A percentile compares a stretch with the other conserved stretches of the same genome.
Evolutionary conservation across 1,140 invertebrate species (phyloP).

Genomic region (Pseudomyrmex cubaensis): DNA sequence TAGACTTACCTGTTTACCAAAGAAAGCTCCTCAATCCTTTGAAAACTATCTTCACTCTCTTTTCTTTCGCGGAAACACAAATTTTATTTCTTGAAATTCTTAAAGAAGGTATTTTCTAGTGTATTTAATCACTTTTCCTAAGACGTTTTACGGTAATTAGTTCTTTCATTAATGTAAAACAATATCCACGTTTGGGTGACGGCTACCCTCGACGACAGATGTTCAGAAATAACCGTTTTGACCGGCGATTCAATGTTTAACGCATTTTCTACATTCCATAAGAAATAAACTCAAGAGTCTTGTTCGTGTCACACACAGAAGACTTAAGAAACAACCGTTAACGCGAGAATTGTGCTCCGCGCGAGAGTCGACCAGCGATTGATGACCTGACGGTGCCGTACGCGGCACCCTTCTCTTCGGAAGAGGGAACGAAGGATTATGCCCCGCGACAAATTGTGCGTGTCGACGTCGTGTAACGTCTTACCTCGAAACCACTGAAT

Average conservation of each 20-base stretch:
- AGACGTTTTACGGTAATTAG: background rate
- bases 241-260: conserved; percentile 60
- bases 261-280: conserved; percentile 62
- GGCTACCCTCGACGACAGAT: conserved; percentile 62
- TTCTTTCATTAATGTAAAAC: background rate
- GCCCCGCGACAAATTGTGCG: conserved; percentile 38
- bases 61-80: background rate
- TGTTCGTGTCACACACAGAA: conserved; percentile 59
- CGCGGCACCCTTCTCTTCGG: conserved; percentile 49
- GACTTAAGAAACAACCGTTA: conserved; percentile 74
- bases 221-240: conserved; percentile 64
- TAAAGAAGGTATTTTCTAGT: background rate
- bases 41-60: background rate
- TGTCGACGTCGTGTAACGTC: conserved; percentile 25
- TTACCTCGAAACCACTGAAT: conserved; percentile 1
- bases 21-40: background rate
- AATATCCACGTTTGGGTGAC: background rate
- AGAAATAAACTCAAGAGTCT: conserved; percentile 69
- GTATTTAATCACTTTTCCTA: background rate
- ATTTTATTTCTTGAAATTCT: background rate
- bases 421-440: conserved; percentile 21
- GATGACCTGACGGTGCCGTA: conserved; percentile 64
- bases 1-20: conserved; percentile 15
- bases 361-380: conserved; percentile 63
- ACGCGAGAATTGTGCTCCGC: conserved; percentile 56